Conservation (phyloP, 92 coral and sea anemone genomes). For the Zoanthus gigantus region DNA sequence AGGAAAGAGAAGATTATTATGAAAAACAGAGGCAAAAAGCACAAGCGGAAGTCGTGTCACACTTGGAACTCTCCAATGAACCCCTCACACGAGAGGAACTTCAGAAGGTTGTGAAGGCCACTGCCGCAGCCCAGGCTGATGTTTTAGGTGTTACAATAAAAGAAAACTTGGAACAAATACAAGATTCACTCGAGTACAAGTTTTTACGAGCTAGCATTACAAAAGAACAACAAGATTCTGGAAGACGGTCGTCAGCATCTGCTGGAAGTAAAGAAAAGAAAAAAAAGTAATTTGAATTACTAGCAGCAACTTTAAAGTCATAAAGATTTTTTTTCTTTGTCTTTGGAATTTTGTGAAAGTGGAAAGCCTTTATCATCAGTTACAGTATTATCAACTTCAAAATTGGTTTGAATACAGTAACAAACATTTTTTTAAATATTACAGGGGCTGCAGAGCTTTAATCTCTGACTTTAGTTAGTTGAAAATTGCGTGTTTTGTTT, state of each 20-base stretch:
- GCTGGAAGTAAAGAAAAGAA: conserved; percentile 58
- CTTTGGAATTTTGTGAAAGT: too few relatives aligned
- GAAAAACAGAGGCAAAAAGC: conserved; percentile 67
- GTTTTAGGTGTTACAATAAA: conserved; percentile 64
- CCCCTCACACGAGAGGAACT: conserved; percentile 66
- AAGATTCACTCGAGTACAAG: conserved; percentile 80
- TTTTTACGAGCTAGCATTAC: conserved; percentile 60
- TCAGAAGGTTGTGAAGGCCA: conserved; percentile 51
- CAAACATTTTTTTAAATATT: too few relatives aligned
- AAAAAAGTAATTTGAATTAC: conserved; percentile 10
- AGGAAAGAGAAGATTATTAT: conserved; percentile 76
- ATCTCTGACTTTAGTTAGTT: too few relatives aligned
- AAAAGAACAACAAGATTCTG: conserved; percentile 48
- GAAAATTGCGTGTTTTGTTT: too few relatives aligned
- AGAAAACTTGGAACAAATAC: conserved; percentile 73
- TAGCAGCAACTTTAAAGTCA: too few relatives aligned
- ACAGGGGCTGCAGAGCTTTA: too few relatives aligned
- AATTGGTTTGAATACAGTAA: too few relatives aligned
- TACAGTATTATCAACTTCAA: too few relatives aligned
- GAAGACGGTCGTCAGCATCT: conserved; percentile 66
- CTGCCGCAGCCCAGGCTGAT: conserved; percentile 65
- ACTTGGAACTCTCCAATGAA: conserved; percentile 54
- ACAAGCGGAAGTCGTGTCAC: conserved; percentile 62
- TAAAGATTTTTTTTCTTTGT: too few relatives aligned
- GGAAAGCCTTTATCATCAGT: too few relatives aligned